Percentiles rank a stretch among this genome's conserved stretches.
Conservation (phyloP, 2,797 vertebrate genomes). For the Acrossocheilus wenchowensis region DNA sequence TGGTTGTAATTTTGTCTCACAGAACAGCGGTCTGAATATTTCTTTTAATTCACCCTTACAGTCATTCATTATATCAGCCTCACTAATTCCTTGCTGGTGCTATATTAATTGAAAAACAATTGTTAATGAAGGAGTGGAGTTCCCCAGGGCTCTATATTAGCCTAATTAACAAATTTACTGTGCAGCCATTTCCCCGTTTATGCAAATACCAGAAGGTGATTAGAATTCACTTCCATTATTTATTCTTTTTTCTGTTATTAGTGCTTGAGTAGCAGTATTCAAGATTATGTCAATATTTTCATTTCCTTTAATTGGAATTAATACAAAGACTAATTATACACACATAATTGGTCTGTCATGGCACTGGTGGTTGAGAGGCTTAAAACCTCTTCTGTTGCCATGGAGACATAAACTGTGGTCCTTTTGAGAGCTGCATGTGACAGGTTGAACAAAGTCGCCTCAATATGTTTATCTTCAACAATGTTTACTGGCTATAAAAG, state of each 20-base stretch:
- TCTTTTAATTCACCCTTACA: not conserved
- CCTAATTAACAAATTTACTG: not conserved
- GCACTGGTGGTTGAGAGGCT: not conserved
- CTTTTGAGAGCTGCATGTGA: slow-evolving; percentile 22
- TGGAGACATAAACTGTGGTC: slow-evolving; percentile 41
- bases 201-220: not conserved
- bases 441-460: not conserved
- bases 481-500: slow-evolving; percentile 4
- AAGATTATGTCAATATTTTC: slow-evolving; percentile 16
- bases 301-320: not conserved
- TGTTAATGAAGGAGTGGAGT: not conserved
- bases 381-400: slow-evolving; percentile 38
- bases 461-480: slow-evolving; percentile 18
- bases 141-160: not conserved
- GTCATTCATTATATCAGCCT: not conserved
- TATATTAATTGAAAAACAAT: not conserved
- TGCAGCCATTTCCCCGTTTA: not conserved
- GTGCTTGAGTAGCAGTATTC: not conserved
- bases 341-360: not conserved
- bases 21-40: not conserved
- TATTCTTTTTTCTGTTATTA: not conserved
- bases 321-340: not conserved
- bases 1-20: not conserved
- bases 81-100: not conserved
- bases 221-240: not conserved